A percentile compares a stretch with the other conserved stretches of the same genome.
phyloP scores from a whole-genome alignment of 2,797 vertebrate species.

The Eremophila alpestris region DNA sequence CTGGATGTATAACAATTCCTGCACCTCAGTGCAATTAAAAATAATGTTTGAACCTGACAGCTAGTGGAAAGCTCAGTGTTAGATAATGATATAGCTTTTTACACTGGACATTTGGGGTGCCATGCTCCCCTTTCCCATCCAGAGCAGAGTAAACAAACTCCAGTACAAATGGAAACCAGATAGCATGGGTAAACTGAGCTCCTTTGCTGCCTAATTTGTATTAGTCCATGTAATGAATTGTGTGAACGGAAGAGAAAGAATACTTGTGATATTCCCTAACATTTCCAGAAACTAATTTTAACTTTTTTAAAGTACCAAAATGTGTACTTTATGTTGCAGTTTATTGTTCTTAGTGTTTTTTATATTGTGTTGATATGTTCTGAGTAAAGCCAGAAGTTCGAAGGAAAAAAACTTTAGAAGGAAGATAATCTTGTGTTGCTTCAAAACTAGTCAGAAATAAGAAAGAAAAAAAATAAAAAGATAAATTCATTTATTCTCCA shows the following conservation, averaged over 20 bases:
- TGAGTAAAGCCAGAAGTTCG: neutral
- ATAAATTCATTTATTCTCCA: neutral
- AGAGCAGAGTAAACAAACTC: neutral
- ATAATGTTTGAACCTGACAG: neutral
- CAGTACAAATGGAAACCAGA: neutral
- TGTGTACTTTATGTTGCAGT: neutral
- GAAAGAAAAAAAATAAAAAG: neutral
- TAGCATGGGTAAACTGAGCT: neutral
- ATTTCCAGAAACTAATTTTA: neutral
- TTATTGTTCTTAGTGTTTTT: neutral
- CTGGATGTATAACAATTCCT: neutral
- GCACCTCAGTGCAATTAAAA: neutral
- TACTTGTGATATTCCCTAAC: neutral
- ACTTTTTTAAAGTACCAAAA: neutral
- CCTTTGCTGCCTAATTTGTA: neutral
- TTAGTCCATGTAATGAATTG: neutral
- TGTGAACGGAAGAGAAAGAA: neutral
- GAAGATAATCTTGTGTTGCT: neutral
- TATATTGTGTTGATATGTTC: neutral
- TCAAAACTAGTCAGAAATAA: neutral
- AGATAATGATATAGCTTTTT: accelerated
- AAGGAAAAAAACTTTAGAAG: neutral
- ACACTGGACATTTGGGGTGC: neutral
- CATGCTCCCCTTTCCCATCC: neutral
- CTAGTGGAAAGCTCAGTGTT: neutral